Evolutionary conservation across 2,113 vertebrate species (phyloP).

Genomic region (Ellobius talpinus): DNA sequence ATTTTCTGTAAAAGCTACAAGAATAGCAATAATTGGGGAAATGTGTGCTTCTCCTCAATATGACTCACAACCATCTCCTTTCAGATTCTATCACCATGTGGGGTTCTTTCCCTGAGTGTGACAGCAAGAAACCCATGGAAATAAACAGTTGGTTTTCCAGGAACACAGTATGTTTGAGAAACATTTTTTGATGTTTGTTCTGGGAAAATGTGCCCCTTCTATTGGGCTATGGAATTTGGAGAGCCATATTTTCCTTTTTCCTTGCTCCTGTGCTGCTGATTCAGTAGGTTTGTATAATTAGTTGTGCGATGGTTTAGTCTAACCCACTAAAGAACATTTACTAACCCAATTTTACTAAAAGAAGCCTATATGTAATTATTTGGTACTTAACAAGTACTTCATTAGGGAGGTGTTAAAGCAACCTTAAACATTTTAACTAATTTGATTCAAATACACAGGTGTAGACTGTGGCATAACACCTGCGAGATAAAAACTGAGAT

Average conservation of each 20-base stretch:
- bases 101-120: background rate
- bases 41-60: fast-evolving
- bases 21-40: background rate
- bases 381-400: background rate
- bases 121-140: background rate
- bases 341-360: background rate
- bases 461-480: background rate
- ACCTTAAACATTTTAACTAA: background rate
- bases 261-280: background rate
- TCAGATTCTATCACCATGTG: fast-evolving
- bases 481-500: background rate
- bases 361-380: background rate
- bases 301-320: background rate
- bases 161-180: background rate
- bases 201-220: background rate
- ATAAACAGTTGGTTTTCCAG: background rate
- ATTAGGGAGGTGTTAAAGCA: background rate
- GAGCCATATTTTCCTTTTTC: background rate
- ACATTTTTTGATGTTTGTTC: background rate
- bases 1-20: background rate
- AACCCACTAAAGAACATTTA: background rate
- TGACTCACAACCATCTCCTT: background rate
- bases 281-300: background rate
- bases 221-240: background rate
- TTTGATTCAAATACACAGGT: background rate